Evolutionary conservation across 2,797 vertebrate species (phyloP).

Genomic region (Meda fulgida): DNA sequence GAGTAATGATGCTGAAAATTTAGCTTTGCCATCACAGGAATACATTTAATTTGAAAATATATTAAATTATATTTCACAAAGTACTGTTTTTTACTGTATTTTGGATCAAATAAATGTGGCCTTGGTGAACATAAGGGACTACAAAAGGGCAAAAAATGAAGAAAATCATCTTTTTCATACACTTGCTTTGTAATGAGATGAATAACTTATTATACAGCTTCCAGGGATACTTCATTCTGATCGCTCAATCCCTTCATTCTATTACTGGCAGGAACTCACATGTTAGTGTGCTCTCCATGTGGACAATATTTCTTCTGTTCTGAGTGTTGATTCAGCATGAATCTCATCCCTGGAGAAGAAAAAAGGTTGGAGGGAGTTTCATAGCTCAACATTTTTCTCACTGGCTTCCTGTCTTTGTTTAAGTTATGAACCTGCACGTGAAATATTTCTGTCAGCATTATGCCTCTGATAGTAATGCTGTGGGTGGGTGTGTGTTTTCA

Average conservation of each 20-base stretch:
- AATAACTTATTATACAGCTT: background rate
- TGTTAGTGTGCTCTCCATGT: slow-evolving; percentile 40
- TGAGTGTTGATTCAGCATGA: slow-evolving; percentile 41
- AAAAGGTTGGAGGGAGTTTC: slow-evolving; percentile 44
- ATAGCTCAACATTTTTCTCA: slow-evolving; percentile 54
- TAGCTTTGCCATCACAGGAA: background rate
- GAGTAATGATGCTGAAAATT: background rate
- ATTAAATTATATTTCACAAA: background rate
- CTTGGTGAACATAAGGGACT: background rate
- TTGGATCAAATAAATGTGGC: background rate
- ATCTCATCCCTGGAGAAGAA: slow-evolving; percentile 41
- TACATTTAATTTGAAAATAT: background rate
- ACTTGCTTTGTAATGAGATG: background rate
- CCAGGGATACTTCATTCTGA: background rate
- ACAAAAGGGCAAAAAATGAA: background rate
- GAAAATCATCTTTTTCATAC: background rate
- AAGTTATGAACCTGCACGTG: slow-evolving; percentile 38
- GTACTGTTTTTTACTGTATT: background rate
- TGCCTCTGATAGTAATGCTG: background rate
- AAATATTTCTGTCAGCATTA: slow-evolving; percentile 30
- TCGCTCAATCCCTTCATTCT: background rate
- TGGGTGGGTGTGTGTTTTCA: background rate
- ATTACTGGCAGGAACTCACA: background rate
- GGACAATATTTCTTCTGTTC: slow-evolving; percentile 34
- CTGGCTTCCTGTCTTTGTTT: slow-evolving; percentile 45